Evolutionary conservation across 1,140 invertebrate species (phyloP).

Genomic region (Cheumatopsyche charites): DNA sequence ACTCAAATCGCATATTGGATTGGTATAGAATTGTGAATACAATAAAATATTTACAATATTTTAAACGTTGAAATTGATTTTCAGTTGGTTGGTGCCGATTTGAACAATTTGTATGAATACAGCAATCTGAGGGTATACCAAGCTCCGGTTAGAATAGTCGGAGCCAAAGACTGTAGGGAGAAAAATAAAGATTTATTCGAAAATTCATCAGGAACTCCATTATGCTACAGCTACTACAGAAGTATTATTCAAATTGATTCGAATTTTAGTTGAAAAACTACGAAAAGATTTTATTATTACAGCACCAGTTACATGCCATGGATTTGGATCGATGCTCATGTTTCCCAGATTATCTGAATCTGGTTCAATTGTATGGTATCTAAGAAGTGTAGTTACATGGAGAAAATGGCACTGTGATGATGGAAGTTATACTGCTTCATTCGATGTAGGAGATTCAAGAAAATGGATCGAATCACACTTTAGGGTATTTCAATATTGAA

Average conservation of each 20-base stretch:
- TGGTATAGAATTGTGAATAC: constrained; percentile 26
- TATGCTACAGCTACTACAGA: constrained; percentile 21
- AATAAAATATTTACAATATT: neutral
- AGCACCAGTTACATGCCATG: constrained; percentile 34
- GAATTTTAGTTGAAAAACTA: too few species aligned
- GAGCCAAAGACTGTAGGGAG: constrained; percentile 13
- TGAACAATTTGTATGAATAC: neutral
- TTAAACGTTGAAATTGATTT: neutral
- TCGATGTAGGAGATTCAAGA: neutral
- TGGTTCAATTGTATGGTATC: constrained; percentile 41
- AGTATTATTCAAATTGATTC: too few species aligned
- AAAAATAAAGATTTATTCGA: neutral
- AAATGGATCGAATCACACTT: constrained; percentile 41
- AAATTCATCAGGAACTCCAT: neutral
- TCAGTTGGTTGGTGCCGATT: constrained; percentile 1
- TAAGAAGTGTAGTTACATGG: constrained; percentile 29
- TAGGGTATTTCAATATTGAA: constrained; percentile 22
- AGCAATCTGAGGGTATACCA: constrained; percentile 39
- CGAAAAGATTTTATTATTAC: too few species aligned
- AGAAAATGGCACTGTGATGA: constrained; percentile 19
- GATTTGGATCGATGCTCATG: constrained; percentile 37
- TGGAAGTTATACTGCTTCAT: neutral
- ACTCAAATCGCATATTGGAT: constrained; percentile 26
- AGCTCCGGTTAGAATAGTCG: constrained; percentile 29
- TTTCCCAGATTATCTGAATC: constrained; percentile 38